Base-by-base conservation (phyloP, 2,797 vertebrate species). In the Sebastes nivosus region DNA sequence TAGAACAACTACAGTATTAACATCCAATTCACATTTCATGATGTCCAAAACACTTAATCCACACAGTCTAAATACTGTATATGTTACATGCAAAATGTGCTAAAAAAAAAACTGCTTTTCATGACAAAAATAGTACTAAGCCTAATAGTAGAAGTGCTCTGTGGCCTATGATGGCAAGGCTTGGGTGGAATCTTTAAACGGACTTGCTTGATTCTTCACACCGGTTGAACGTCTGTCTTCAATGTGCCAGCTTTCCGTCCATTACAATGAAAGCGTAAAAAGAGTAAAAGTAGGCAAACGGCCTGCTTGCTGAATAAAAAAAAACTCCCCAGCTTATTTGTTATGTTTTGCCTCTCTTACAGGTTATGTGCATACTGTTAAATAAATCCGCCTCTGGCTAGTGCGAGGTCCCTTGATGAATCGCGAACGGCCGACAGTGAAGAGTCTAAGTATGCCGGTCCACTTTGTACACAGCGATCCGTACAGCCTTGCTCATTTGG, bases 401-500 rank as follows among this genome's bases (percentile, higher is more conserved):
- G 70, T 52, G 78, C 13, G 61, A 79, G 82, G 24, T 93, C 88
- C 82, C 91, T 87, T 84, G 91, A 90, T 93, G 91, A 93, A 93
- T 88, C 75, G 90, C 79, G 86, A 88, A 92, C 82, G 78, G 84
- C 82, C 81, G 72, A 83, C 71, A 75, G 83, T 76, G 66, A 89
- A 77, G 81, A 76, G 69, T 85, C 70, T 85, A 79, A 88, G 77
- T 82, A 78, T 79, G 76, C 75, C 42, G 57, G 80, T 88, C 86
- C 83, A 80, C 84, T 93, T 91, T 92, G 83, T 87, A 77, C 82
- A 74, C 78, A 79, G 89, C 89, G 61, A 89, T 91, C 93, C 79
- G 84, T 89, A 82, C 81, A 83, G 87, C 80, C 84, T 87, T 72
- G 86, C 89, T 92, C 88, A 93, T 93, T 94, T 93, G 92, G 85